Evolutionary conservation across 2,797 vertebrate species (phyloP).

Genomic region (Ambastaia sidthimunki): DNA sequence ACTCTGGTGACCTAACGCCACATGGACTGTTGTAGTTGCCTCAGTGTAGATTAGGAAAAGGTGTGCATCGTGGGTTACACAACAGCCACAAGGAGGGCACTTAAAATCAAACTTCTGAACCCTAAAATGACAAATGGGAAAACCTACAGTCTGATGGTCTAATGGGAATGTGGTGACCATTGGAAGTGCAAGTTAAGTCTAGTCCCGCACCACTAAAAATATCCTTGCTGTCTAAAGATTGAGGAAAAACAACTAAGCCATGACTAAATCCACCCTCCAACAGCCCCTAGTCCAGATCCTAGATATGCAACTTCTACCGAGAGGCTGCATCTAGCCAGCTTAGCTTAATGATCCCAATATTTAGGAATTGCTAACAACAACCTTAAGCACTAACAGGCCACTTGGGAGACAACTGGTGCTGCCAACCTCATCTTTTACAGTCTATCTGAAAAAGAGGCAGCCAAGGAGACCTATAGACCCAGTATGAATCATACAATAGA

Average conservation of each 20-base stretch:
- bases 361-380: conserved; percentile 14
- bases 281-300: background rate
- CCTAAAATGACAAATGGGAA: too few species aligned
- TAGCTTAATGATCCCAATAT: conserved; percentile 7
- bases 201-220: background rate
- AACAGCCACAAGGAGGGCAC: too few species aligned
- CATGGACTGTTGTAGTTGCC: too few species aligned
- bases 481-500: conserved; percentile 65
- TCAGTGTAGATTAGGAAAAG: too few species aligned
- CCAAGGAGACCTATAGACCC: conserved; percentile 54
- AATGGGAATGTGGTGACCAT: too few species aligned
- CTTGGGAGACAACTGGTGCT: background rate
- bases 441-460: conserved; percentile 9
- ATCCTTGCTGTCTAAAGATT: background rate
- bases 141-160: too few species aligned
- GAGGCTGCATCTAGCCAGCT: background rate
- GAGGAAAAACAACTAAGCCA: background rate
- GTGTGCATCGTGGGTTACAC: too few species aligned
- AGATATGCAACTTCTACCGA: background rate
- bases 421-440: conserved; percentile 16
- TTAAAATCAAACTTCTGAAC: too few species aligned
- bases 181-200: background rate
- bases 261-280: background rate
- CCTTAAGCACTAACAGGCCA: conserved; percentile 7
- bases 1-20: too few species aligned